These are phyloP conservation scores for Montifringilla adamsi DNA, from an alignment of 2,113 vertebrate genomes.

Conservation along the genomic window DNA sequence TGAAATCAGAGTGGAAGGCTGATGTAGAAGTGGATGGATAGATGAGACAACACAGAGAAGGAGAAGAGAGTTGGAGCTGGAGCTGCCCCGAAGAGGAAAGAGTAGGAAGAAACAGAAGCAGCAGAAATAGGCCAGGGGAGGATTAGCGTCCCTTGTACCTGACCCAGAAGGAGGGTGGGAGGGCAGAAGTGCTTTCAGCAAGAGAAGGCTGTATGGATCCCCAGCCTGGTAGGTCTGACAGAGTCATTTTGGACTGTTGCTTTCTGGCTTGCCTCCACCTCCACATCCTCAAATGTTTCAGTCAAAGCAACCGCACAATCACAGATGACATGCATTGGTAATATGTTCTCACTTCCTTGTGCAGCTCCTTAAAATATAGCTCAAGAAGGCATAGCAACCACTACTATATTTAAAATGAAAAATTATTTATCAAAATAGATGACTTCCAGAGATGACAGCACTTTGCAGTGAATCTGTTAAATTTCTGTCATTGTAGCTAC, in stretches of 20 bases:
- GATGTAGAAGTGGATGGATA: conserved; percentile 14
- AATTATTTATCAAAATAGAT: conserved; percentile 36
- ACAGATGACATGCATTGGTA: conserved; percentile 31
- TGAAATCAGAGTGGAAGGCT: conserved; percentile 3
- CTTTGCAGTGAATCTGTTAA: background rate
- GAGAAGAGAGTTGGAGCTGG: background rate
- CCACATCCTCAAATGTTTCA: conserved; percentile 32
- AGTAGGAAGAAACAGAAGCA: conserved; percentile 44
- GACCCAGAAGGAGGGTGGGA: conserved; percentile 12
- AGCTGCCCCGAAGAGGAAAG: conserved; percentile 1
- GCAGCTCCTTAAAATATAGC: conserved; percentile 37
- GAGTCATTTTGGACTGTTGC: background rate
- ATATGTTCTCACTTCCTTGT: conserved; percentile 23
- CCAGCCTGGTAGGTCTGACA: background rate
- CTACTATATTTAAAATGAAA: conserved; percentile 55
- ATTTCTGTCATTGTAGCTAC: conserved; percentile 1
- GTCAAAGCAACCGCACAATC: conserved; percentile 34
- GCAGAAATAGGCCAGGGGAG: conserved; percentile 7
- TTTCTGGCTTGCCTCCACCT: conserved; percentile 26
- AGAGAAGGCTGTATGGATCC: background rate
- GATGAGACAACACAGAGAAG: conserved; percentile 40
- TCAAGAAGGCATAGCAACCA: conserved; percentile 48
- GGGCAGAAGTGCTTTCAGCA: background rate
- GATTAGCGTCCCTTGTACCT: background rate
- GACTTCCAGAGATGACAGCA: background rate